phyloP scores from a whole-genome alignment of 2,888 invertebrate genomes.

The Chaitophorus viminalis region DNA sequence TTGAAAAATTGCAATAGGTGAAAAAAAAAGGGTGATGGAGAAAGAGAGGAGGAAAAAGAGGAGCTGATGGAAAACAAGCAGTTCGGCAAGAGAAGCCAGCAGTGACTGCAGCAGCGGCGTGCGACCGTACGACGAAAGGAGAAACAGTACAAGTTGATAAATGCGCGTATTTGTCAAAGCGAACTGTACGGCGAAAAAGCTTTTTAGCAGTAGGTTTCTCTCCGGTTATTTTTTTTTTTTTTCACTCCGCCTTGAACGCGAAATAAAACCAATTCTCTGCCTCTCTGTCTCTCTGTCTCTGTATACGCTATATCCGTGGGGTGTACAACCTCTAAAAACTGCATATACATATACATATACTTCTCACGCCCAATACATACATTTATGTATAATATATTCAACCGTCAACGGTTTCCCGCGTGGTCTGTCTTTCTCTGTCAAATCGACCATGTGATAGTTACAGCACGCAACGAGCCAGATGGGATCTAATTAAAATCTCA shows the following conservation, averaged over 20 bases:
- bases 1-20: not conserved
- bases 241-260: not conserved
- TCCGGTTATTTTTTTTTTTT: conserved; percentile 1
- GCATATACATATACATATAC: not conserved
- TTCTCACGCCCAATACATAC: not conserved
- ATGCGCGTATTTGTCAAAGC: conserved; percentile 28
- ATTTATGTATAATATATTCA: not conserved
- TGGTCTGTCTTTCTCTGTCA: not conserved
- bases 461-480: not conserved
- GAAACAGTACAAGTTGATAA: conserved; percentile 49
- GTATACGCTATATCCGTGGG: not conserved
- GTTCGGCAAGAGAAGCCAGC: conserved; percentile 3
- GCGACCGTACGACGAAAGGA: not conserved
- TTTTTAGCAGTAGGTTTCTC: conserved; percentile 25
- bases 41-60: too few relatives aligned
- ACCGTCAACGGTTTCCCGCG: conserved; percentile 18
- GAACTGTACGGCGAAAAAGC: not conserved
- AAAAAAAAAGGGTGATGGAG: not conserved
- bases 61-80: too few relatives aligned
- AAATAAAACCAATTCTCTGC: not conserved
- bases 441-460: not conserved
- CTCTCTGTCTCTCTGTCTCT: too few relatives aligned
- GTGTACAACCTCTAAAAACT: not conserved
- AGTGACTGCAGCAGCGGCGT: not conserved
- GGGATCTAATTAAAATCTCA: conserved; percentile 48